Conservation (phyloP, 2,888 invertebrate genomes). For the Horisme vitalbata region DNA sequence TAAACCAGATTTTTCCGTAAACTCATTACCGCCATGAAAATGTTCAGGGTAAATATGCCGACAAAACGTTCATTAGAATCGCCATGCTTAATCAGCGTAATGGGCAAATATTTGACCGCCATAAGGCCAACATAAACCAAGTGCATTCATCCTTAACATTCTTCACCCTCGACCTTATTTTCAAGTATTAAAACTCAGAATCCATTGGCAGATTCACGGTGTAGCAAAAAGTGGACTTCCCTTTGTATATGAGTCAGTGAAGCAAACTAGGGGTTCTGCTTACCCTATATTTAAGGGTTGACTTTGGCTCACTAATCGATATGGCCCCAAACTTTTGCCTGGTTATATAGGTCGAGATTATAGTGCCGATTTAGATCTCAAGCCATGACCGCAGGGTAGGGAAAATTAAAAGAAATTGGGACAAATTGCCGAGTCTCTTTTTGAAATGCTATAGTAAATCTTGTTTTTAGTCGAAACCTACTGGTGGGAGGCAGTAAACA, state of each 20-base stretch:
- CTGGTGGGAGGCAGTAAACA: too few relatives aligned
- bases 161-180: conserved; percentile 5
- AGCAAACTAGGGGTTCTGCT: conserved; percentile 51
- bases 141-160: conserved; percentile 34
- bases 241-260: conserved; percentile 57
- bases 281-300: conserved; percentile 55
- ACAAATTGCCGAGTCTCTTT: too few relatives aligned
- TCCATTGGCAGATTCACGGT: conserved; percentile 13
- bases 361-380: conserved; percentile 20
- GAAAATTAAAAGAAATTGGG: too few relatives aligned
- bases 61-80: conserved; percentile 27
- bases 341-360: conserved; percentile 41
- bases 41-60: conserved; percentile 6
- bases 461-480: too few relatives aligned
- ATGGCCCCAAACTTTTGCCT: conserved; percentile 51
- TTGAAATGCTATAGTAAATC: too few relatives aligned
- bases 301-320: conserved; percentile 65
- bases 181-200: conserved; percentile 34
- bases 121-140: conserved; percentile 41
- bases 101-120: conserved; percentile 65
- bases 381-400: too few relatives aligned
- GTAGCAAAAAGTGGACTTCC: conserved; percentile 23
- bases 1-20: too few relatives aligned
- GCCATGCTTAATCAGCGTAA: conserved; percentile 57
- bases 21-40: conserved; percentile 9